Base-by-base conservation (phyloP, 2,888 invertebrate species). In the Lepidocyrtinus sp. region DNA sequence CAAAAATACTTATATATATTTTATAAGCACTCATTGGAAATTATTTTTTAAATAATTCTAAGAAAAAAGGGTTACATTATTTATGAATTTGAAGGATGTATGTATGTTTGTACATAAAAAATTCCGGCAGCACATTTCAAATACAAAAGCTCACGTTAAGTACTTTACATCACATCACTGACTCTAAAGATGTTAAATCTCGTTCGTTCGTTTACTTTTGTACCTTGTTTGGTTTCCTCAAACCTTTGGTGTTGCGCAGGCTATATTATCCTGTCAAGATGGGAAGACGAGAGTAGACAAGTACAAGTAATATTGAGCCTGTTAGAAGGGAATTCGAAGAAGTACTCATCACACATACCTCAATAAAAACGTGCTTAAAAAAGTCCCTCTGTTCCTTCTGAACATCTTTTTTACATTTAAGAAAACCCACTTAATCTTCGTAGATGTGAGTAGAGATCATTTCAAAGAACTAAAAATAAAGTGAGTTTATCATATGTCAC, bases 181-280 rank as follows among this genome's bases (percentile, higher is more conserved):
- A 19, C 7, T 55, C 19, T 65, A 17, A 5, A 36, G 36, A 36
- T 36, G 1, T 68, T 3, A 22, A 22, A 46, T 68, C 17, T 68
- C 17, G 26, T 61, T 12, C 36, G 15, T 72, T 50, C 73, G 63
- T 64, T 50, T 73, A 36, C 36, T 36, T 36, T 7, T 7, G 5
- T 36, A 36, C 36, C 36, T 36, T 50, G 64, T 50, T 64, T 21
- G 64, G 27, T 15, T 68, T 62, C n/a, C 26, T 22, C n/a, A 63
- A 69, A 68, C 69, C 36, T 5, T 7, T 12, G 36, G 36, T 62
- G 75, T 75, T 68, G 75, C 68, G 67, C 68, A 75, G 67, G 74
- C 73, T 64, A 27, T 26, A n/a, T n/a, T n/a, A n/a, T n/a, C n/a
- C n/a, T n/a, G n/a, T n/a, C n/a, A n/a, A n/a, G n/a, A n/a, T n/a